A percentile compares a stretch with the other conserved stretches of the same genome.
These are phyloP conservation scores for Salvelinus namaycush DNA, from an alignment of 2,113 vertebrate species.

Conservation along the genomic window DNA sequence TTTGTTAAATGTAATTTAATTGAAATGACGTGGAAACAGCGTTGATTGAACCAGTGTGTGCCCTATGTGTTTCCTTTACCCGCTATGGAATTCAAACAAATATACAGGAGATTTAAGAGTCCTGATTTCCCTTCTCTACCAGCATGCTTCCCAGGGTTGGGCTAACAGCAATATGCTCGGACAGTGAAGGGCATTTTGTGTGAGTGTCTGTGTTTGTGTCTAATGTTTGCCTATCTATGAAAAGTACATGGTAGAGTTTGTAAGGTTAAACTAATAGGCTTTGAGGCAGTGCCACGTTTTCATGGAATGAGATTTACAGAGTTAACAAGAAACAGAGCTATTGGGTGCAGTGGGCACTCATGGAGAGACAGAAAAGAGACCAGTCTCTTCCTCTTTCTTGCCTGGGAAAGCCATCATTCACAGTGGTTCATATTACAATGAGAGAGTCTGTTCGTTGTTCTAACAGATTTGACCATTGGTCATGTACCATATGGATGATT, in stretches of 20 bases:
- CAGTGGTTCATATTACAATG: neutral
- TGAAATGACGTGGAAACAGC: too few relatives aligned
- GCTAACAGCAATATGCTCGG: neutral
- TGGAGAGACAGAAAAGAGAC: neutral
- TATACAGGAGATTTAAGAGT: neutral
- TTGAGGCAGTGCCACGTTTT: neutral
- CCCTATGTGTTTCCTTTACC: neutral
- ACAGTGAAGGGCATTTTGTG: neutral
- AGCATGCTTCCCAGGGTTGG: neutral
- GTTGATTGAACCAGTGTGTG: too few relatives aligned
- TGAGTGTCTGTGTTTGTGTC: neutral
- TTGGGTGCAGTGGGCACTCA: neutral
- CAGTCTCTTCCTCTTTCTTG: neutral
- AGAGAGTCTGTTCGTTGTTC: neutral
- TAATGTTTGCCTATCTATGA: neutral
- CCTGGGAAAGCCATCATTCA: neutral
- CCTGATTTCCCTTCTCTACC: neutral
- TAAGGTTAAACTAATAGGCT: neutral
- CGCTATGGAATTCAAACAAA: neutral
- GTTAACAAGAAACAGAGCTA: neutral
- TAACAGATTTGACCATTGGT: neutral
- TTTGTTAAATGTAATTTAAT: too few relatives aligned
- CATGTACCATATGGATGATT: neutral
- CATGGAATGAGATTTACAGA: neutral
- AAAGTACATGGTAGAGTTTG: neutral